A percentile compares a stretch with the other conserved stretches of the same genome.
Conservation (phyloP, 2,888 invertebrate species). For the Neuroscelio doddi region DNA sequence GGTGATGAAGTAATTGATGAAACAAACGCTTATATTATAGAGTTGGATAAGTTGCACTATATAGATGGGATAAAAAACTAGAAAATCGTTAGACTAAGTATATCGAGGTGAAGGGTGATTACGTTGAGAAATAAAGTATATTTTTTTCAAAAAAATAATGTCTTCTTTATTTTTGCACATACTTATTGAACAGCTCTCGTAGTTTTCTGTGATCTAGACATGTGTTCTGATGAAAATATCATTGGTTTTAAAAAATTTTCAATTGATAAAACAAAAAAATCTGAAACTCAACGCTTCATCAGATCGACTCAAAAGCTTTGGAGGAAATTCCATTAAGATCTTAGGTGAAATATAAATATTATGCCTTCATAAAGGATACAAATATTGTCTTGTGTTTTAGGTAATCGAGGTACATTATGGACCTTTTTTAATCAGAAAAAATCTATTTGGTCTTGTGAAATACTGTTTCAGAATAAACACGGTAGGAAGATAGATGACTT, state of each 20-base stretch:
- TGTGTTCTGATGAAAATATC: slow-evolving; percentile 10
- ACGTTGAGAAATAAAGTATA: no score
- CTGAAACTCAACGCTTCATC: not conserved
- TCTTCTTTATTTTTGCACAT: no score
- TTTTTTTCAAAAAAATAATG: no score
- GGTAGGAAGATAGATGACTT: not conserved
- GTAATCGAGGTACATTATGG: slow-evolving; percentile 12
- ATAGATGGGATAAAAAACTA: no score
- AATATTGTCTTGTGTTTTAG: slow-evolving; percentile 1
- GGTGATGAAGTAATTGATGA: no score
- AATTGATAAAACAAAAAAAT: not conserved
- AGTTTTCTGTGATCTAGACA: slow-evolving; percentile 15
- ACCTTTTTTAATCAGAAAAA: slow-evolving; percentile 10
- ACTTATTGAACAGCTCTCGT: no score
- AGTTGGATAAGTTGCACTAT: no score
- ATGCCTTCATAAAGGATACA: slow-evolving; percentile 3
- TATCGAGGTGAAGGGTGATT: no score
- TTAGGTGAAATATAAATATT: slow-evolving; percentile 4
- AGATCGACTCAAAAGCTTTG: slow-evolving; percentile 4
- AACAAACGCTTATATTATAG: no score
- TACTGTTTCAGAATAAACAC: slow-evolving; percentile 9
- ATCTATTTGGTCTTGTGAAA: slow-evolving; percentile 10
- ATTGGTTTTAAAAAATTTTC: slow-evolving; percentile 3
- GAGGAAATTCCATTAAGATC: slow-evolving; percentile 6
- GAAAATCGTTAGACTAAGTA: no score